Base-by-base conservation (phyloP, 2,888 invertebrate genomes). In the Glyphotaelius pellucidus region DNA sequence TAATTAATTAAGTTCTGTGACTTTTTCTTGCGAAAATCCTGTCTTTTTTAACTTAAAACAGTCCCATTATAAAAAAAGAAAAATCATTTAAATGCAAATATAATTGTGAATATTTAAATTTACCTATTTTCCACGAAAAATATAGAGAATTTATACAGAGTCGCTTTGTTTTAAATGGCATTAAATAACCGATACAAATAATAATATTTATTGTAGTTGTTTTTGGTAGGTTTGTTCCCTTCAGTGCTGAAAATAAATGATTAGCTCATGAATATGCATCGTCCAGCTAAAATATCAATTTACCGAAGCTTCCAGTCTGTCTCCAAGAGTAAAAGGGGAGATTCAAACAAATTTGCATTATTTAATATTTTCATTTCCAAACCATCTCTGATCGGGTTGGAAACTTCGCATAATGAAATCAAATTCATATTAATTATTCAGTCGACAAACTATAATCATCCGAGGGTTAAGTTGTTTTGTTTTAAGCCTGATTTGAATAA, bases 371-470 rank as follows among this genome's bases (percentile, higher is more conserved):
- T 88, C 88, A 88, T 52, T 88, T 88, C 35, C 52, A 30, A 88
- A 67, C 87, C 67, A 67, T 67, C 67, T 67, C 38, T 35, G 31
- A 88, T 88, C 52, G 32, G 30, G 52, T 88, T 32, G 52, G 88
- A 25, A 88, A 88, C 67, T 88, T 67, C n/a, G 88, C 31, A 31
- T 88, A 88, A 88, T 67, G 88, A 67, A 88, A 88, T 88, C 88
- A 88, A 88, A 88, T 52, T 67, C 88, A 67, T 19, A 88, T 88
- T 88, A 88, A 88, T 88, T 88, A 88, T 88, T 88, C 88, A 88
- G 88, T 88, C 52, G 31, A 88, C 88, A 32, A 52, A 88, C 67
- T 88, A 67, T 31, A 67, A 67, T 42, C 67, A 67, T 67, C 42
- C n/a, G 86, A 42, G 86, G 86, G 86, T 42, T 35, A 42, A 38